These are phyloP conservation scores for Dicaeum eximium DNA, from an alignment of 2,113 vertebrate genomes.

Conservation along the genomic window DNA sequence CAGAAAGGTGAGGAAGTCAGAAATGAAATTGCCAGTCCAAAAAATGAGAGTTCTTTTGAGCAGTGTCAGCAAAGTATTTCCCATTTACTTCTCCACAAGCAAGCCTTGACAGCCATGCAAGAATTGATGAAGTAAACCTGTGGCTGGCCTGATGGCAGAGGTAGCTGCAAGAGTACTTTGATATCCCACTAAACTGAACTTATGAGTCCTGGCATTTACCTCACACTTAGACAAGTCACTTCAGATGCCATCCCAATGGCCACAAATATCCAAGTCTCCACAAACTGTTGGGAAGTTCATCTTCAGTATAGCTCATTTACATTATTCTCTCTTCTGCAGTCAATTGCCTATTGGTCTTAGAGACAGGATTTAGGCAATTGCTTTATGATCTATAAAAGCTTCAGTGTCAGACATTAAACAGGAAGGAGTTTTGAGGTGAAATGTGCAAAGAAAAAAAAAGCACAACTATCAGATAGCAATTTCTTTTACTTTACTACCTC, in stretches of 20 bases:
- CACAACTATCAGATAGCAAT: neutral
- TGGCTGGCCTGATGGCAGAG: neutral
- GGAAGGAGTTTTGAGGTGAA: neutral
- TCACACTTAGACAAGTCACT: neutral
- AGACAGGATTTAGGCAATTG: neutral
- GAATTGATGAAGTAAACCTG: neutral
- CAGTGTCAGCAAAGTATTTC: conserved; percentile 21
- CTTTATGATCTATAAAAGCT: neutral
- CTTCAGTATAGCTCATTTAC: neutral
- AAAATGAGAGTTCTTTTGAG: neutral
- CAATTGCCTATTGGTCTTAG: neutral
- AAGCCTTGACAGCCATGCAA: neutral
- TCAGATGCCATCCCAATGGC: neutral
- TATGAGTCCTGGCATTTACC: neutral
- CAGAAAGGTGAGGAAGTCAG: neutral
- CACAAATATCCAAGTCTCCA: neutral
- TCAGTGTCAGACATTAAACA: neutral
- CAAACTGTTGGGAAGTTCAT: neutral
- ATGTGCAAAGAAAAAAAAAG: neutral
- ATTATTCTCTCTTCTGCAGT: neutral
- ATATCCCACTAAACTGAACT: neutral
- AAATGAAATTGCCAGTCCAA: neutral
- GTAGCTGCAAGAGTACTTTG: neutral
- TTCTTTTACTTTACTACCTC: neutral
- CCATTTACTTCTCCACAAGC: neutral